Conservation (phyloP, 2,888 invertebrate genomes). For the Sipha maydis region DNA sequence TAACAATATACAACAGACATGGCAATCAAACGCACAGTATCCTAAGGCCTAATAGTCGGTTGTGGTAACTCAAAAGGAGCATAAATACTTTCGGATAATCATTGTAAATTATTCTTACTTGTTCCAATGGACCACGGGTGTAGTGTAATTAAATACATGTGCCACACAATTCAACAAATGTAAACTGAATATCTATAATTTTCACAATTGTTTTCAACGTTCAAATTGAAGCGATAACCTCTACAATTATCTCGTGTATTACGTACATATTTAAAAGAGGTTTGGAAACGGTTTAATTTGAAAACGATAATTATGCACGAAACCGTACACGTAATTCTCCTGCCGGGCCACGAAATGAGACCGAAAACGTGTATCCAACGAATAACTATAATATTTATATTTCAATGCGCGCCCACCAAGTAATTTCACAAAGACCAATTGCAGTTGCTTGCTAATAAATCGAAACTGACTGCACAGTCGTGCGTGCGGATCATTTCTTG, state of each 20-base stretch:
- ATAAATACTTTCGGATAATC: background rate
- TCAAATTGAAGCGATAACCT: background rate
- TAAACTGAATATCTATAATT: background rate
- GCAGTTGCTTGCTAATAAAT: no score
- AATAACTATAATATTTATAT: no score
- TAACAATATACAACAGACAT: background rate
- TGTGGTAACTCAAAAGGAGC: background rate
- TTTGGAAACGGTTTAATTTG: background rate
- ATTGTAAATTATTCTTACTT: background rate
- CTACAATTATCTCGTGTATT: background rate
- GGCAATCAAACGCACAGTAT: background rate
- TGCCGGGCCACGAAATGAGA: background rate
- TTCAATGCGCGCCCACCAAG: no score
- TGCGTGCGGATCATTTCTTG: no score
- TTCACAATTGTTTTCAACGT: background rate
- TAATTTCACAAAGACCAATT: no score
- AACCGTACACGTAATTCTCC: background rate
- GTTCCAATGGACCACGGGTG: background rate
- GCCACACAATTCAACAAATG: background rate
- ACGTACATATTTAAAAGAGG: background rate
- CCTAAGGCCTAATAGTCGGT: background rate
- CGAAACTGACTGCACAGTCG: no score
- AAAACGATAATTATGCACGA: background rate
- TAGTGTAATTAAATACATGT: background rate
- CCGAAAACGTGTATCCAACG: background rate